Percentiles rank a stretch among this genome's conserved stretches.
Conservation (phyloP, 1,140 invertebrate species). For the Drosophila littoralis region DNA sequence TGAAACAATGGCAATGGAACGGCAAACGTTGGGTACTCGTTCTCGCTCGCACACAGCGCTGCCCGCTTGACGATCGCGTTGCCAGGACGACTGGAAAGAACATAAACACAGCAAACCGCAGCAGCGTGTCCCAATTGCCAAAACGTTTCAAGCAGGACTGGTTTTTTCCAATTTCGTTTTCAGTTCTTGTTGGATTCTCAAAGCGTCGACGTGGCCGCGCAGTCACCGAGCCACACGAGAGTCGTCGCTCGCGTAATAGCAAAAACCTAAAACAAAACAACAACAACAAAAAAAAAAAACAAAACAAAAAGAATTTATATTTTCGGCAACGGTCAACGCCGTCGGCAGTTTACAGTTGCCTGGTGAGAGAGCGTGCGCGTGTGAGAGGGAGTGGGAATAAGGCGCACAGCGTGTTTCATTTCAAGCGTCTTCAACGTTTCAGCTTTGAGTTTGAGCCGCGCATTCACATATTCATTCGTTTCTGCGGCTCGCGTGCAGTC, state of each 20-base stretch:
- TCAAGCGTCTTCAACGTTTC: slow-evolving; percentile 25
- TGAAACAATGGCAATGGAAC: slow-evolving; percentile 53
- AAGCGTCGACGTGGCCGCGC: slow-evolving; percentile 72
- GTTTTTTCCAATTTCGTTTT: slow-evolving; percentile 80
- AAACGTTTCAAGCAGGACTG: slow-evolving; percentile 69
- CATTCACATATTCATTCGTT: slow-evolving; percentile 64
- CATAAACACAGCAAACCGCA: not conserved
- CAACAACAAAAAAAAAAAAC: not conserved
- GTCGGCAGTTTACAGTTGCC: slow-evolving; percentile 38
- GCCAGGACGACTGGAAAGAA: slow-evolving; percentile 75
- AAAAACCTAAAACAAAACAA: slow-evolving; percentile 18
- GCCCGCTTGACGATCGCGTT: slow-evolving; percentile 58
- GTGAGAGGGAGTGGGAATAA: slow-evolving; percentile 27
- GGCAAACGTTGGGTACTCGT: slow-evolving; percentile 9
- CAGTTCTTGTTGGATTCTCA: slow-evolving; percentile 83
- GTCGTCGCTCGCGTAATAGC: slow-evolving; percentile 26
- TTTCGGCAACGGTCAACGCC: slow-evolving; percentile 47
- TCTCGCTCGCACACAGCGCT: slow-evolving; percentile 14
- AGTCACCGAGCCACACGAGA: slow-evolving; percentile 39
- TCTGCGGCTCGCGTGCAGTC: slow-evolving; percentile 73
- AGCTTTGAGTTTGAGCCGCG: slow-evolving; percentile 51
- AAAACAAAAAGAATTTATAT: slow-evolving; percentile 1
- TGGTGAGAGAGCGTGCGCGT: not conserved
- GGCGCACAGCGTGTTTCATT: slow-evolving; percentile 43
- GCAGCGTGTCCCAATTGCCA: slow-evolving; percentile 44